Evolutionary conservation across 2,888 invertebrate species (phyloP), one percentile per base, ranked within the genome.

Genomic region (Craniophora ligustri): DNA sequence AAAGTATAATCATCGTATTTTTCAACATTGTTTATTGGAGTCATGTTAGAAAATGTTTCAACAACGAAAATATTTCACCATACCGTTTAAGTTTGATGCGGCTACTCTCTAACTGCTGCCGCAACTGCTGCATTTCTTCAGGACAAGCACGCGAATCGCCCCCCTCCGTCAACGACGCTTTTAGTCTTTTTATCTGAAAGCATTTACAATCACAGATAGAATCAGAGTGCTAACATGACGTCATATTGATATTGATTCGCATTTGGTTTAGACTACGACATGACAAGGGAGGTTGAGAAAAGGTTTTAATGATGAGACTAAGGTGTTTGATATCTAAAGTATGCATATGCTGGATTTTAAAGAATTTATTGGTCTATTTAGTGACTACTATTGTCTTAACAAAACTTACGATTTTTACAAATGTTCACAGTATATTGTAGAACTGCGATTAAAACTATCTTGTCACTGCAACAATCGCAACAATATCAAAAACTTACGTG

Each of bases 21-120:
- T n/a, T n/a, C n/a, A n/a, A n/a, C n/a, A n/a, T n/a, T n/a, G n/a
- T n/a, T n/a, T n/a, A n/a, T n/a, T n/a, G n/a, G n/a, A n/a, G n/a
- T n/a, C n/a, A n/a, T n/a, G n/a, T n/a, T n/a, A n/a, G n/a, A n/a
- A n/a, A n/a, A n/a, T n/a, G n/a, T n/a, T n/a, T n/a, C n/a, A n/a
- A n/a, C n/a, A n/a, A n/a, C n/a, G n/a, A n/a, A n/a, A n/a, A n/a
- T 1, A 23, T 23, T 2, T 23, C 4, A n/a, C 26, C 8, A 11
- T 35, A 92, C 94, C 93, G 87, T 74, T 94, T 94, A 42, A 95
- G 94, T 81, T 96, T 95, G 54, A 95, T 92, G 74, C 96, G 95
- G 59, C 95, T 94, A 31, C 94, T 94, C 57, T 95, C 94, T 3
- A 96, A 79, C 80, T 96, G 95, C 55, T 95, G 95, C 60, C 89